Base-by-base conservation (phyloP, 2,797 vertebrate genomes). In the Channa striata region DNA sequence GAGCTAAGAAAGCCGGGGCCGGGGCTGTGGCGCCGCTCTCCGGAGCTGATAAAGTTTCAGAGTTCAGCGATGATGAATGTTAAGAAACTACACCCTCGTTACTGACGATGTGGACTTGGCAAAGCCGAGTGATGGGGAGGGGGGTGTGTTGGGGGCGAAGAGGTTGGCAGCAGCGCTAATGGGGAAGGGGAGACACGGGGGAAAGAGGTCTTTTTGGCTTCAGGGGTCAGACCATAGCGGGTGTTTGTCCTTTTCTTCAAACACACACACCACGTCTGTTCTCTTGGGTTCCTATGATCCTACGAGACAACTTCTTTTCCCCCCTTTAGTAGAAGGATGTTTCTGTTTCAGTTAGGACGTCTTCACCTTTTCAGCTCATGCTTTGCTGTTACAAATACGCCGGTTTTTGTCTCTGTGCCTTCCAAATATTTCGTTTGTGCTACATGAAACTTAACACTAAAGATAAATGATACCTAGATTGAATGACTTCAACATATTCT, bases 61-160 rank as follows among this genome's bases (percentile, higher is more conserved):
- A 97, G 97, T 95, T 96, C 96, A 95, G 93, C 88, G 73, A 95
- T 96, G 96, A 97, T 97, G 96, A 97, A 97, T 97, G 97, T 96
- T 94, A 95, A 95, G 96, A 96, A 95, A 96, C 94, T 95, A 89
- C 95, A 93, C 95, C 95, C 96, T 94, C 87, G 87, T 92, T 95
- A 92, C 93, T 93, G 93, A 94, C 93, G 93, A 94, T 93, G 90
- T 89, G 95, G 94, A 95, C 94, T 96, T 95, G 95, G 96, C 95
- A 95, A 89, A 82, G 77, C 68, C 21, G 84, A 93, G 91, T 48
- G 53, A 59, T 51, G 57, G 67, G 70, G 79, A 79, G 80, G 81
- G 80, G 81, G 72, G 60, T 13, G 57, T 16, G 37, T 8, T 23
- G 56, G 62, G 72, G 59, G 68, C 59, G 74, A 78, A 54, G 62